Evolutionary conservation across 1,140 invertebrate species (phyloP).

Genomic region (Drosophila melanogaster): DNA sequence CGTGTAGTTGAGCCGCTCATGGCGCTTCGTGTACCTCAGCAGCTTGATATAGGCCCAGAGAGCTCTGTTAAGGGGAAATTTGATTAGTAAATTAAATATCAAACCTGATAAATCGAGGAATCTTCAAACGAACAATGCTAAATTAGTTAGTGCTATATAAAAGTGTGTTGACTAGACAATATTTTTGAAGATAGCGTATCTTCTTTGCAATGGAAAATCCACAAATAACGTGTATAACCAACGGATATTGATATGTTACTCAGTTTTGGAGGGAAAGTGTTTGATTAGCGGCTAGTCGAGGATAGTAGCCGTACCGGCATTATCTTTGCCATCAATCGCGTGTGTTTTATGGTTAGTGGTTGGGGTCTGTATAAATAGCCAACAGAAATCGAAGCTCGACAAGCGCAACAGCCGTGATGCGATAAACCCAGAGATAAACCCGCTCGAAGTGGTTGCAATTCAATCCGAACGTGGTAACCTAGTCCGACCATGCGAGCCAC

Average conservation of each 20-base stretch:
- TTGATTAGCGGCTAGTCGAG: slow-evolving; percentile 33
- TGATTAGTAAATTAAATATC: not conserved
- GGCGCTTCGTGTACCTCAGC: slow-evolving; percentile 86
- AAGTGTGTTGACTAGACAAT: too few relatives aligned
- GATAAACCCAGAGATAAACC: slow-evolving; percentile 41
- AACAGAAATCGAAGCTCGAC: slow-evolving; percentile 40
- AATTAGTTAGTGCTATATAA: too few relatives aligned
- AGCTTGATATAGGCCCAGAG: slow-evolving; percentile 88
- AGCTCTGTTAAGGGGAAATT: slow-evolving; percentile 79
- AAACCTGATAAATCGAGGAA: too few relatives aligned
- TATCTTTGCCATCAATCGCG: slow-evolving; percentile 37
- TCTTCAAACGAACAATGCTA: too few relatives aligned
- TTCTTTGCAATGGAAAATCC: not conserved
- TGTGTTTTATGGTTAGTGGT: slow-evolving; percentile 51
- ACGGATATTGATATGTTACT: slow-evolving; percentile 1
- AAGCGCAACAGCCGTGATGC: slow-evolving; percentile 38
- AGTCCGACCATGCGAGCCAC: not conserved
- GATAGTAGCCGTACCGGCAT: slow-evolving; percentile 7
- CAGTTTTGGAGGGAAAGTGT: not conserved
- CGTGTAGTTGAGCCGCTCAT: slow-evolving; percentile 88
- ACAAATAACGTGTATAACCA: not conserved
- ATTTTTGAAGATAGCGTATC: too few relatives aligned
- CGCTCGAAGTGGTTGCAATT: slow-evolving; percentile 20
- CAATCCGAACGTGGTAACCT: slow-evolving; percentile 31
- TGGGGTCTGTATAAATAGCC: slow-evolving; percentile 39